phyloP scores from a whole-genome alignment of 2,888 invertebrate species.

The Hybos culiciformis region DNA sequence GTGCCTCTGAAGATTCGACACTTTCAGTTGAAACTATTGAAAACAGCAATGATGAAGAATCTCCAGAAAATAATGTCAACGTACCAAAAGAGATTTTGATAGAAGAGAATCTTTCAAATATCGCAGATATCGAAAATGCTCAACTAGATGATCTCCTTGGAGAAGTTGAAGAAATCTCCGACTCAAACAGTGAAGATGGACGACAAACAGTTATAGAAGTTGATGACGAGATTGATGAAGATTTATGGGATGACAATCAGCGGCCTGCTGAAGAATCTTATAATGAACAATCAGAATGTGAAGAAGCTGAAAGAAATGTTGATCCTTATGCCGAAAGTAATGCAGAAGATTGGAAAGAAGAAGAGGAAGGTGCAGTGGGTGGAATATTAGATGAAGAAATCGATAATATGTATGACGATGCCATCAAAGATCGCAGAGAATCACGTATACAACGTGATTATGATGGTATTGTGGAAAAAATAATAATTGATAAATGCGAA shows the following conservation, averaged over 20 bases:
- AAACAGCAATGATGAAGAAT: neutral
- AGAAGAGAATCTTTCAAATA: neutral
- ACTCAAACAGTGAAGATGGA: slow-evolving; percentile 24
- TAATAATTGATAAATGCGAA: slow-evolving; percentile 14
- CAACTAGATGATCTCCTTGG: neutral
- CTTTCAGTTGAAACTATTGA: neutral
- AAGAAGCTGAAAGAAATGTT: slow-evolving; percentile 20
- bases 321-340: slow-evolving; percentile 26
- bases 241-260: slow-evolving; percentile 30
- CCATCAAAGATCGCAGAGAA: slow-evolving; percentile 29
- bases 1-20: neutral
- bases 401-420: slow-evolving; percentile 33
- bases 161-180: slow-evolving; percentile 21
- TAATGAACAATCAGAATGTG: slow-evolving; percentile 32
- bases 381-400: slow-evolving; percentile 26
- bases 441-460: slow-evolving; percentile 31
- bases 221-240: slow-evolving; percentile 32
- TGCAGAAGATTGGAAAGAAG: slow-evolving; percentile 29
- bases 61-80: neutral
- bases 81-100: neutral
- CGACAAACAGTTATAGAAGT: slow-evolving; percentile 32
- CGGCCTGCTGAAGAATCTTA: slow-evolving; percentile 32
- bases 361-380: slow-evolving; percentile 25
- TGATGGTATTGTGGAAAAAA: slow-evolving; percentile 25
- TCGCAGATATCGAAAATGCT: slow-evolving; percentile 1